These are phyloP conservation scores for Hirtodrosophila confusa DNA, from an alignment of 2,888 invertebrate species.

Conservation along the genomic window DNA sequence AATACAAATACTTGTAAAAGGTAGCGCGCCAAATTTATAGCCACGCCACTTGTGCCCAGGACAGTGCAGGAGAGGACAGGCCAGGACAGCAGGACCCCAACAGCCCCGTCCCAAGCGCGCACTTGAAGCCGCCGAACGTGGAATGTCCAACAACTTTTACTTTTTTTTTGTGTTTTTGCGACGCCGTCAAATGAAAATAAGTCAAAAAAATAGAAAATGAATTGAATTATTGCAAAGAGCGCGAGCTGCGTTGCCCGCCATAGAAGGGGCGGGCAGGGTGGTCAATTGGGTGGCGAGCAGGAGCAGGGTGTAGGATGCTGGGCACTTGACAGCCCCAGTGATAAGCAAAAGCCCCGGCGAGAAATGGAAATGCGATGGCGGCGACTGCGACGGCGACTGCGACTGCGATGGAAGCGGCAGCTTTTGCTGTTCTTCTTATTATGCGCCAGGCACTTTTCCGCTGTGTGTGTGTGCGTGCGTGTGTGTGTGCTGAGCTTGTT, in stretches of 20 bases:
- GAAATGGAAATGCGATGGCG: constrained; percentile 67
- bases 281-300: constrained; percentile 11
- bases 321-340: constrained; percentile 75
- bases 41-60: constrained; percentile 32
- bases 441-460: constrained; percentile 47
- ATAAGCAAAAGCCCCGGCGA: constrained; percentile 74
- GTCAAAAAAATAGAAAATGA: constrained; percentile 81
- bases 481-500: constrained; percentile 18
- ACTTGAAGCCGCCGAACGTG: constrained; percentile 53
- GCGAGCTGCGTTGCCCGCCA: constrained; percentile 40
- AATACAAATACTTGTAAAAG: constrained; percentile 50
- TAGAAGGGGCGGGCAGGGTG: constrained; percentile 5
- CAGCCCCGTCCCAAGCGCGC: constrained; percentile 8
- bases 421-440: constrained; percentile 69
- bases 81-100: constrained; percentile 1
- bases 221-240: constrained; percentile 82
- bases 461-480: constrained; percentile 22
- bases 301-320: constrained; percentile 38
- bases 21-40: constrained; percentile 62
- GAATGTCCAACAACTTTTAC: constrained; percentile 64
- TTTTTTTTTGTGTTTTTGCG: constrained; percentile 47
- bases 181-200: constrained; percentile 68
- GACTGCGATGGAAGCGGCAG: constrained; percentile 29
- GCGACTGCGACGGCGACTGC: neutral
- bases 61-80: neutral